Conservation (phyloP, 2,113 vertebrate species). For the Hyperoodon ampullatus region DNA sequence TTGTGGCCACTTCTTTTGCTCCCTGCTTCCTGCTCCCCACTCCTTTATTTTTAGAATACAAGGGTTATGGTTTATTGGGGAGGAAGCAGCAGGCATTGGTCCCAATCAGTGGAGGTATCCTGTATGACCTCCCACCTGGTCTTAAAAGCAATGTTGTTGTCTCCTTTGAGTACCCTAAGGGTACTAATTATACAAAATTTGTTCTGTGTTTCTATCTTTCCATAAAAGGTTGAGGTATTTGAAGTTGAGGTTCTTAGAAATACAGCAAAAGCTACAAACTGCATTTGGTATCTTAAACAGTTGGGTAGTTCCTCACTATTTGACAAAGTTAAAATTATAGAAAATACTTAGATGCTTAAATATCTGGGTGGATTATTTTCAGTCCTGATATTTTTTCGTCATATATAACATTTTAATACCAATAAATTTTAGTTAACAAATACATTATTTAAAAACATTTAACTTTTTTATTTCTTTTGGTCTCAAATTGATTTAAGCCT, state of each 20-base stretch:
- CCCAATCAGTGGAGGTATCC: not conserved
- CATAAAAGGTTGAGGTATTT: constrained; percentile 87
- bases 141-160: not conserved
- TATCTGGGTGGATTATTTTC: constrained; percentile 8
- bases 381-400: not conserved
- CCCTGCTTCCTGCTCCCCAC: not conserved
- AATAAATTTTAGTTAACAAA: constrained; percentile 34
- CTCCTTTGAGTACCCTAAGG: not conserved
- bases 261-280: constrained; percentile 69
- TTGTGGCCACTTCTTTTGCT: not conserved
- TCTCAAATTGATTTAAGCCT: constrained; percentile 6
- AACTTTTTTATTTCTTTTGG: constrained; percentile 24
- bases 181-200: constrained; percentile 33
- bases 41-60: not conserved
- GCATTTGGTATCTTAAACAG: not conserved
- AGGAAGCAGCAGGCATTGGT: not conserved
- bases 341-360: not conserved
- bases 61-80: not conserved
- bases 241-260: constrained; percentile 82
- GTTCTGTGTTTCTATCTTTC: constrained; percentile 75
- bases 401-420: not conserved
- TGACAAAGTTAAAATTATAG: constrained; percentile 34
- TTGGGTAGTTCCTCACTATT: constrained; percentile 5
- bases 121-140: not conserved
- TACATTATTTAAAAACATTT: constrained; percentile 12